A percentile compares a stretch with the other conserved stretches of the same genome.
phyloP scores from a whole-genome alignment of 2,113 vertebrate genomes.

The Agapornis roseicollis region DNA sequence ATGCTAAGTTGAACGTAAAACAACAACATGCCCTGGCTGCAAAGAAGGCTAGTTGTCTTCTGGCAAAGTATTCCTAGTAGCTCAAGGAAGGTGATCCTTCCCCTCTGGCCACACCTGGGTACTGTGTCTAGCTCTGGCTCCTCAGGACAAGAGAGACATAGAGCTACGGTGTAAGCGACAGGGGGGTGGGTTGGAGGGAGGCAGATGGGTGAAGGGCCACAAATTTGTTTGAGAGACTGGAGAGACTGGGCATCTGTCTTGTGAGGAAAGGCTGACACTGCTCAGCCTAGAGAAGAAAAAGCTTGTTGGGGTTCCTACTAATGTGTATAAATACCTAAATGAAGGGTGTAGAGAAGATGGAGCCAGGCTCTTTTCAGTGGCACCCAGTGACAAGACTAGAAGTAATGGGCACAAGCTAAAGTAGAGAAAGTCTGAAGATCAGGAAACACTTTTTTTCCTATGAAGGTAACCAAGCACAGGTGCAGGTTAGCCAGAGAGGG shows the following conservation, averaged over 20 bases:
- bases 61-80: not conserved
- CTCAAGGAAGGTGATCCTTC: not conserved
- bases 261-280: not conserved
- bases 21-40: fast-evolving
- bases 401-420: not conserved
- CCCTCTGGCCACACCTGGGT: not conserved
- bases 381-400: not conserved
- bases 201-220: not conserved
- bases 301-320: not conserved
- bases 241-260: not conserved
- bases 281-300: not conserved
- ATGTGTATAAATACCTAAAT: not conserved
- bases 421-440: not conserved
- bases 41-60: not conserved
- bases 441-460: not conserved
- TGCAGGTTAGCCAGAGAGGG: not conserved
- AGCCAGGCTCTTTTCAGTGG: not conserved
- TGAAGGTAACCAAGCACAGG: not conserved
- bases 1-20: not conserved
- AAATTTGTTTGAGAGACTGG: not conserved
- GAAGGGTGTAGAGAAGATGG: not conserved
- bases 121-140: not conserved
- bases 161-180: not conserved
- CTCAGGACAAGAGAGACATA: not conserved
- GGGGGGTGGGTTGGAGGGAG: fast-evolving